Conservation (phyloP, 2,113 vertebrate genomes). For the Oxygymnocypris stewartii region DNA sequence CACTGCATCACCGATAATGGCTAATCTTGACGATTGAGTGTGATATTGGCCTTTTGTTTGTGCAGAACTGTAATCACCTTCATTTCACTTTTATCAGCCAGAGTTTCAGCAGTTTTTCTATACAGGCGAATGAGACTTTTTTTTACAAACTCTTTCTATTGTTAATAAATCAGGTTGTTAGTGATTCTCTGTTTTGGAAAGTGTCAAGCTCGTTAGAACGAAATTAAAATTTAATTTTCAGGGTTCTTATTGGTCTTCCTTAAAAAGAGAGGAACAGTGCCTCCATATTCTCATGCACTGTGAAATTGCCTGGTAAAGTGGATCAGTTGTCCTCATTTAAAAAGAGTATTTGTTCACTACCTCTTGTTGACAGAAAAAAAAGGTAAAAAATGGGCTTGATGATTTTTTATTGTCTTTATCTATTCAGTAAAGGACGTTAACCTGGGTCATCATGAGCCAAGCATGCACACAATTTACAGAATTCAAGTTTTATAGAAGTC, state of each 20-base stretch:
- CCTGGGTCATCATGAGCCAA: too few species aligned
- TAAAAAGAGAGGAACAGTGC: neutral
- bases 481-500: too few species aligned
- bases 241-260: neutral
- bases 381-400: neutral
- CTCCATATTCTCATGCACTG: neutral
- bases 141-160: neutral
- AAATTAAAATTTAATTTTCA: neutral
- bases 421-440: too few species aligned
- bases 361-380: neutral
- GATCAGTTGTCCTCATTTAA: neutral
- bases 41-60: slow-evolving; percentile 44
- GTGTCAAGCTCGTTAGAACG: neutral
- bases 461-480: too few species aligned
- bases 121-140: too few species aligned
- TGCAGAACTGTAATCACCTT: slow-evolving; percentile 50
- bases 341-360: neutral
- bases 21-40: slow-evolving; percentile 43
- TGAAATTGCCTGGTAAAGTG: neutral
- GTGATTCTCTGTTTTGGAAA: slow-evolving; percentile 5
- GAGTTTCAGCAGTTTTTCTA: slow-evolving; percentile 3
- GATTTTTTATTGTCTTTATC: neutral
- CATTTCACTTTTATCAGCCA: slow-evolving; percentile 22
- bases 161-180: slow-evolving; percentile 2
- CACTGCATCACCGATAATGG: slow-evolving; percentile 46